Evolutionary conservation across 35 echinoderm and acorn worm species (phyloP).

Genomic region (Patiria miniata): DNA sequence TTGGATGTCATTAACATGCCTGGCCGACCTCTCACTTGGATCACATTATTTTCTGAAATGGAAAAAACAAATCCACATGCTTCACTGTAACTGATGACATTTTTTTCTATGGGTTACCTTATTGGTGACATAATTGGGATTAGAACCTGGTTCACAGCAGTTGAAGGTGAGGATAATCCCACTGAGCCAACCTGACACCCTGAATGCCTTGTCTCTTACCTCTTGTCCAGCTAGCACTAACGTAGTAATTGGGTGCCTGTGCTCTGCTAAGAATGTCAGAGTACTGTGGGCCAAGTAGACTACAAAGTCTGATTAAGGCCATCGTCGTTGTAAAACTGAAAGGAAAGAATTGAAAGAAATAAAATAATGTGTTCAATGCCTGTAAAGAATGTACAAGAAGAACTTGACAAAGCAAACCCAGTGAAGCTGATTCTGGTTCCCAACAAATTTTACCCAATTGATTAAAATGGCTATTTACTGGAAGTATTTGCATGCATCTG

Average conservation of each 20-base stretch:
- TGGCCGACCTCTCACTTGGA: conserved; percentile 61
- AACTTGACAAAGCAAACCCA: too few species aligned
- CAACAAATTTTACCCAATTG: too few species aligned
- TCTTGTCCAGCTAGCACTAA: conserved; percentile 72
- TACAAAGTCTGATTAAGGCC: conserved; percentile 46
- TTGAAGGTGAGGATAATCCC: too few species aligned
- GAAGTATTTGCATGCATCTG: too few species aligned
- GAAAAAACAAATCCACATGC: neutral
- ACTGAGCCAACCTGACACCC: too few species aligned
- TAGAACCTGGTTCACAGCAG: too few species aligned
- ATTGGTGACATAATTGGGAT: too few species aligned
- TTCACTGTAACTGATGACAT: neutral
- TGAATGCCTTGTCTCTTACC: conserved; percentile 44
- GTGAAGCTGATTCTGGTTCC: too few species aligned
- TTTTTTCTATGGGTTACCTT: too few species aligned
- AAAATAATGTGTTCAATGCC: too few species aligned
- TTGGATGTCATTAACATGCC: conserved; percentile 60
- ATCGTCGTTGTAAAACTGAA: conserved; percentile 49
- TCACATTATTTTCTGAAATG: conserved; percentile 48
- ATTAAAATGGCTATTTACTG: too few species aligned
- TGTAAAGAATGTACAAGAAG: too few species aligned
- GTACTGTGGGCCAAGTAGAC: conserved; percentile 41
- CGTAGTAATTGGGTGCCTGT: conserved; percentile 49
- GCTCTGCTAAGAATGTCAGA: conserved; percentile 49
- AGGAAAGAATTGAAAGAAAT: neutral